These are phyloP conservation scores for Hydrozoanthus tunicans DNA, from an alignment of 64 coral and sea anemone species.

Conservation along the genomic window DNA sequence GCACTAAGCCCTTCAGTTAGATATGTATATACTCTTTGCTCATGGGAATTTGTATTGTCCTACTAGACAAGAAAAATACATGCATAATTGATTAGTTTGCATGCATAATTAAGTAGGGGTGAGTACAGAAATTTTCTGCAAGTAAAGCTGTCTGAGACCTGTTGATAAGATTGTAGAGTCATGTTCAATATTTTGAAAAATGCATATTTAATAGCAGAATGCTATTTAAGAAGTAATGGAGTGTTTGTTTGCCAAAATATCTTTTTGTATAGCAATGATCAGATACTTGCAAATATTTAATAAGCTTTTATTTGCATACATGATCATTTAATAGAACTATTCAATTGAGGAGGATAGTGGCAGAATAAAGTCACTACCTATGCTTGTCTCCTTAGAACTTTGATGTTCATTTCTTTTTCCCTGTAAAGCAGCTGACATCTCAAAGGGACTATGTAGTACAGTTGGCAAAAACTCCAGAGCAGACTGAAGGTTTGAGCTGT, in stretches of 20 bases:
- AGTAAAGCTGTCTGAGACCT: too few relatives aligned
- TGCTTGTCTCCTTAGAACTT: constrained; percentile 1
- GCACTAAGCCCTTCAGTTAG: too few relatives aligned
- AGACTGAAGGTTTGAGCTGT: constrained; percentile 44
- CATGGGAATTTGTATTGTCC: too few relatives aligned
- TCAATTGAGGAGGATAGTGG: constrained; percentile 2
- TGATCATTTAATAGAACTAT: neutral
- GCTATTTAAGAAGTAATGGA: constrained; percentile 5
- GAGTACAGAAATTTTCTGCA: too few relatives aligned
- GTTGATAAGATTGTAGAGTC: too few relatives aligned
- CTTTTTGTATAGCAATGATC: constrained; percentile 10
- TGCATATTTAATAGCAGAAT: too few relatives aligned
- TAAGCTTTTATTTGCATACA: constrained; percentile 11
- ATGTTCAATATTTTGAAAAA: too few relatives aligned
- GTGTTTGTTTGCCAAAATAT: neutral
- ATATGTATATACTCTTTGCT: too few relatives aligned
- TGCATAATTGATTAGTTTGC: too few relatives aligned
- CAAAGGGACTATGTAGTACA: constrained; percentile 45
- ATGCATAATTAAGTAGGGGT: too few relatives aligned
- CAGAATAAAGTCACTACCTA: neutral
- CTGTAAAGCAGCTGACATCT: constrained; percentile 6
- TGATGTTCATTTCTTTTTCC: neutral
- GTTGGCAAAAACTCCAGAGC: constrained; percentile 44
- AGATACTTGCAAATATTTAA: constrained; percentile 6
- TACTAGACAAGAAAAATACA: too few relatives aligned